Percentiles rank a stretch among this genome's conserved stretches.
phyloP scores from a whole-genome alignment of 2,888 invertebrate species.

The Tenthredo mesomela region DNA sequence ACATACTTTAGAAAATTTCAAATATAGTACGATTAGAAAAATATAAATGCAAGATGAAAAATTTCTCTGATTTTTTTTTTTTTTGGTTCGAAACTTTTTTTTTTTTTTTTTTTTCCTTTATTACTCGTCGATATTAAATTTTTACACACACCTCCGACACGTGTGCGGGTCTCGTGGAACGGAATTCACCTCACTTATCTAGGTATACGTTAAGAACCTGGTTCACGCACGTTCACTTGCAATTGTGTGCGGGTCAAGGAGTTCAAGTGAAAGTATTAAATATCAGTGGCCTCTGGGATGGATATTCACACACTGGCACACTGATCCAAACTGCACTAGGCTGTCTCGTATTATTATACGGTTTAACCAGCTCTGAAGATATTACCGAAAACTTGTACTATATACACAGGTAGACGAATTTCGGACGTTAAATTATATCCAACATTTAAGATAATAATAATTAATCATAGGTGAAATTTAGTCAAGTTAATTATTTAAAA shows the following conservation, averaged over 20 bases:
- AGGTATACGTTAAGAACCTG: not conserved
- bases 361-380: not conserved
- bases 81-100: no score
- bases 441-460: no score
- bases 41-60: no score
- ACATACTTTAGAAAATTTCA: no score
- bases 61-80: not conserved
- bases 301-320: slow-evolving; percentile 55
- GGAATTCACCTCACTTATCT: not conserved
- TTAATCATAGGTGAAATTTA: no score
- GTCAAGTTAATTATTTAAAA: no score
- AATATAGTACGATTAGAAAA: no score
- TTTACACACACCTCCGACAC: not conserved
- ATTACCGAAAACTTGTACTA: not conserved
- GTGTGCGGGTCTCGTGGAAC: slow-evolving; percentile 27
- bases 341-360: not conserved
- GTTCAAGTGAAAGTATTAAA: slow-evolving; percentile 76
- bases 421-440: no score
- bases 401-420: no score
- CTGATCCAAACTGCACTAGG: not conserved
- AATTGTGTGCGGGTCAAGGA: slow-evolving; percentile 73
- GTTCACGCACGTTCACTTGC: slow-evolving; percentile 55
- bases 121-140: not conserved
- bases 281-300: slow-evolving; percentile 69
- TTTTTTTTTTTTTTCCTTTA: no score